Evolutionary conservation across 2,113 vertebrate species (phyloP), one percentile per base, ranked within the genome.

Genomic region (Zingel zingel): DNA sequence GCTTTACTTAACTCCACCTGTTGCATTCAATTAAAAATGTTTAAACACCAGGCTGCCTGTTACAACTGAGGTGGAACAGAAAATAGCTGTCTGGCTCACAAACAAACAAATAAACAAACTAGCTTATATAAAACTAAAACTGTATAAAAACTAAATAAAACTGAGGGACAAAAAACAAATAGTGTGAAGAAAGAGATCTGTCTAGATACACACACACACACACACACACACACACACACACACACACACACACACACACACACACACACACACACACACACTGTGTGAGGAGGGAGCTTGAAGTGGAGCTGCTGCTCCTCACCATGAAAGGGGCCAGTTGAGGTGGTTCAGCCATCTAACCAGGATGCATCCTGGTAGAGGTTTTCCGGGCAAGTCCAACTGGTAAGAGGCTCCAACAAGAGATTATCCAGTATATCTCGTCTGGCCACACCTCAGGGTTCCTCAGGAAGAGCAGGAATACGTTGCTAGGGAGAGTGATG

Each of bases 41-140:
- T 33, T 66, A 25, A 2, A 23, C 50, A 43, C 11, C 18, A 25
- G 27, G 13, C 30, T 16, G 9, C 19, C 21, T 43, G 25, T 25
- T 25, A 21, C 21, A 47, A n/a, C 9, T 47, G 54, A 27, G 36
- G 3, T 45, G 25, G 3, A 54, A 36, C 4, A 53, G 18, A 36
- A n/a, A n/a, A 3, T 1, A 33, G 12, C 47, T 8, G 1, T 23
- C 13, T 2, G 21, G 13, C 9, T 45, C 19, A 62, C 33, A 67
- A 66, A 77, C 64, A 58, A 58, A 51, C 10, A 11, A 43, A 43
- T 43, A 50, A 66, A 53, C 30, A 71, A 86, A 74, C 74, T 50
- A 65, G 16, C 5, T 33, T 48, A 30, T 56, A 14, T 23, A 39
- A 51, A 56, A 21, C n/a, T 68, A 56, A 86, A 79, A 70, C 54